Evolutionary conservation across 1,140 invertebrate genomes (phyloP).

Genomic region (Parapsyche elsis): DNA sequence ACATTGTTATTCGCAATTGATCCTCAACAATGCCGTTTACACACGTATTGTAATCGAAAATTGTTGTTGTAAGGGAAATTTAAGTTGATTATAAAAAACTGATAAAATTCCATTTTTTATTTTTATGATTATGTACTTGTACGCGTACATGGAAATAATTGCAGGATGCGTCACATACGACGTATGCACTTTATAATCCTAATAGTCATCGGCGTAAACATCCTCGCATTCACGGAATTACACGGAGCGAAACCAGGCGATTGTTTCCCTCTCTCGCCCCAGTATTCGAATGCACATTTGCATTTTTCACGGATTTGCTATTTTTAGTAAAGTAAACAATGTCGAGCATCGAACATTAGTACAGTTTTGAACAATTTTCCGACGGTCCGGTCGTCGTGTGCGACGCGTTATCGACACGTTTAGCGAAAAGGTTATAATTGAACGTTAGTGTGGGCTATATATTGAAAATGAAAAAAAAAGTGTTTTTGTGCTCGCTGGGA

Average conservation of each 20-base stretch:
- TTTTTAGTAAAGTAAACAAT: too few species aligned
- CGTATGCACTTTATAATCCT: not conserved
- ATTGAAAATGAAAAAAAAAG: too few species aligned
- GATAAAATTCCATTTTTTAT: too few species aligned
- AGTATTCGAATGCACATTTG: not conserved
- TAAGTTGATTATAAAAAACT: too few species aligned
- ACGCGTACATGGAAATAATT: not conserved
- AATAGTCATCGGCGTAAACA: not conserved
- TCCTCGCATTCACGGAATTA: constrained; percentile 7
- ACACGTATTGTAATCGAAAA: too few species aligned
- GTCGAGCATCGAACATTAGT: not conserved
- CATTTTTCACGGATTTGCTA: not conserved
- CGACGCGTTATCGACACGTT: not conserved
- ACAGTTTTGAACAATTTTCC: not conserved
- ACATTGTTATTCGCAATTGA: too few species aligned
- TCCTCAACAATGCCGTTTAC: too few species aligned
- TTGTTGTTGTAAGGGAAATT: too few species aligned
- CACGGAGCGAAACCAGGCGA: not conserved
- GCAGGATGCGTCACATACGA: constrained; percentile 15
- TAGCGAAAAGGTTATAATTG: not conserved
- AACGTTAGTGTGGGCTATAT: not conserved
- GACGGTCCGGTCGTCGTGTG: not conserved
- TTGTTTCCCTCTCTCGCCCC: not conserved
- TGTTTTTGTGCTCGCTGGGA: not conserved
- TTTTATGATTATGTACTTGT: too few species aligned